phyloP scores from a whole-genome alignment of 2,797 vertebrate genomes.

The Phoxinus dragarum region DNA sequence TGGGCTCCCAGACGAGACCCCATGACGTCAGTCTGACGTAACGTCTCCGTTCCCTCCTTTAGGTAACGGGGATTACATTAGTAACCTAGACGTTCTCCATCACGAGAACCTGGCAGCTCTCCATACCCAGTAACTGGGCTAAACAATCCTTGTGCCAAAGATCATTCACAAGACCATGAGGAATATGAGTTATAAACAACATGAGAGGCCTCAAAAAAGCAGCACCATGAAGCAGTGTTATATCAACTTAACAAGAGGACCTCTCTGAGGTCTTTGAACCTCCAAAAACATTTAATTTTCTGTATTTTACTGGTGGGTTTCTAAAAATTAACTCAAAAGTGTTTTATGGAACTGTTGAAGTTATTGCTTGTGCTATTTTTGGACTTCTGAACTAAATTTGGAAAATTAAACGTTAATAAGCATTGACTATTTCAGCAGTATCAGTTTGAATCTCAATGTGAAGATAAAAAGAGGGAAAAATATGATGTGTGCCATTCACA shows the following conservation, averaged over 20 bases:
- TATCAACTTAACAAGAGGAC: constrained; percentile 40
- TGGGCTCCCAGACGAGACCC: no score
- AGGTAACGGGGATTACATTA: no score
- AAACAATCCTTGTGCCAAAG: constrained; percentile 53
- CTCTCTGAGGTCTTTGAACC: constrained; percentile 26
- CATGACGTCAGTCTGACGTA: no score
- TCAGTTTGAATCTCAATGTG: constrained; percentile 1
- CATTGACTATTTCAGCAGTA: not conserved
- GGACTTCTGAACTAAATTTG: constrained; percentile 29
- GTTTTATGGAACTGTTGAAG: constrained; percentile 10
- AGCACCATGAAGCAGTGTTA: constrained; percentile 31
- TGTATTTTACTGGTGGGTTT: constrained; percentile 10
- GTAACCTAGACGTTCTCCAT: constrained; percentile 37
- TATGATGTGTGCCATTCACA: constrained; percentile 11
- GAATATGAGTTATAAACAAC: constrained; percentile 55
- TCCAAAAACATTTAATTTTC: constrained; percentile 9
- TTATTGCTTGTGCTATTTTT: constrained; percentile 17
- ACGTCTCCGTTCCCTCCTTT: no score
- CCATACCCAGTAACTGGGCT: constrained; percentile 48
- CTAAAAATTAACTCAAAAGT: constrained; percentile 16
- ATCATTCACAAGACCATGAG: constrained; percentile 50
- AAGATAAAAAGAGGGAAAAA: constrained; percentile 5
- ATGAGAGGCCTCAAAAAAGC: constrained; percentile 39
- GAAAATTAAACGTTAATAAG: not conserved
- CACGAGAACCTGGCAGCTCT: constrained; percentile 63